Evolutionary conservation across 2,888 invertebrate species (phyloP), one percentile per base, ranked within the genome.

Genomic region (Andrena minutula): DNA sequence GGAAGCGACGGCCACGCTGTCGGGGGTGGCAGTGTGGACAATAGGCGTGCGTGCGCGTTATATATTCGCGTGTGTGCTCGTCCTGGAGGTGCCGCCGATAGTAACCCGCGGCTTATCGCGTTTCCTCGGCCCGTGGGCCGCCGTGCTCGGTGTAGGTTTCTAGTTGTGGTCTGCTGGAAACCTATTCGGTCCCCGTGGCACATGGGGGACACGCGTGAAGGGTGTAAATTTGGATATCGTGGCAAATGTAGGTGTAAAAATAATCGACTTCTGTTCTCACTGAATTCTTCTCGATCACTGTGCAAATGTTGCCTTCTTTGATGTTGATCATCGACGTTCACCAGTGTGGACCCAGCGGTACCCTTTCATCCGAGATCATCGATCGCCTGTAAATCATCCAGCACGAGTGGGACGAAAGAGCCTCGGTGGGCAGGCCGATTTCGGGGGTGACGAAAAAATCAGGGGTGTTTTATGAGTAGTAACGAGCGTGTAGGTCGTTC

Each of bases 61-160:
- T 75, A 82, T 72, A 79, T 84, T 82, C 80, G 83, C 84, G 85
- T 82, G 80, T 81, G 79, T 70, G 75, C 65, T 79, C 78, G 75
- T n/a, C 56, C 16, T 61, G 35, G 76, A 84, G 84, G 85, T 86
- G 87, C 87, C 88, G 41, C 70, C 75, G 78, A 86, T 86, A 23
- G 41, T 51, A n/a, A 51, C 20, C 20, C 51, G 51, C 51, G 51
- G 51, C 77, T 41, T 81, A 86, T 83, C 82, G 75, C 79, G 66
- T 83, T 84, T 86, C 83, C 84, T 83, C 84, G 86, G 86, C 84
- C 78, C 83, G 70, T 86, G 16, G n/a, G 4, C 16, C 26, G 60
- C 1, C n/a, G n/a, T 10, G 8, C 16, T 20, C 20, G 51, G 20
- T 20, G 51, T 6, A 20, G 12, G 41, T 41, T 12, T 41, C 16